A percentile compares a stretch with the other conserved stretches of the same genome.
Conservation (phyloP, 2,888 invertebrate species). For the Leptinotarsa haldemani region DNA sequence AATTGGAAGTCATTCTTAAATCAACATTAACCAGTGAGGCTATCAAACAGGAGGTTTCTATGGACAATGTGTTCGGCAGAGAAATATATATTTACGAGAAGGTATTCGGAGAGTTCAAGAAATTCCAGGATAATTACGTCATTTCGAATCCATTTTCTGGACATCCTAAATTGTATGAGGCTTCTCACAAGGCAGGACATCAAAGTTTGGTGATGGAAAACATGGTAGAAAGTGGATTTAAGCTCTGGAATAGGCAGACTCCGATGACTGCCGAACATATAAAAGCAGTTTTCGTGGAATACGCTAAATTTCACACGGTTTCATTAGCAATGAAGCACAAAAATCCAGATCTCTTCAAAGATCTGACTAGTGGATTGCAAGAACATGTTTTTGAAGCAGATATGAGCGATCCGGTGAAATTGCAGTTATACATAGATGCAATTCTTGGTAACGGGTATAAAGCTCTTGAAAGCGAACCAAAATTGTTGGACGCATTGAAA, state of each 20-base stretch:
- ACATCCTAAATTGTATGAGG: constrained; percentile 38
- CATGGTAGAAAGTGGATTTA: constrained; percentile 49
- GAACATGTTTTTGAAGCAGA: constrained; percentile 12
- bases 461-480: constrained; percentile 11
- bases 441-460: constrained; percentile 9
- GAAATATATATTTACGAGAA: constrained; percentile 55
- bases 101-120: constrained; percentile 49
- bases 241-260: constrained; percentile 51
- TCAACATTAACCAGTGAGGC: constrained; percentile 49
- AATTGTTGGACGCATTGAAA: constrained; percentile 14
- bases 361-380: constrained; percentile 25
- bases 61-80: constrained; percentile 48
- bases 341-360: constrained; percentile 49
- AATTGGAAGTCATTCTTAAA: constrained; percentile 53
- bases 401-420: background rate
- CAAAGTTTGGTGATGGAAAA: constrained; percentile 54
- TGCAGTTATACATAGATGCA: background rate
- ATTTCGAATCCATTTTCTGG: constrained; percentile 22
- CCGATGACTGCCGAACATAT: constrained; percentile 55
- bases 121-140: constrained; percentile 47
- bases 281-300: constrained; percentile 51
- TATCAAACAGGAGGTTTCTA: constrained; percentile 46
- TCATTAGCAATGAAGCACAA: constrained; percentile 55
- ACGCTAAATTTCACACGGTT: constrained; percentile 57
- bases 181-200: constrained; percentile 27